These are phyloP conservation scores for Conus betulinus DNA, from an alignment of 1,140 invertebrate genomes.

Conservation along the genomic window DNA sequence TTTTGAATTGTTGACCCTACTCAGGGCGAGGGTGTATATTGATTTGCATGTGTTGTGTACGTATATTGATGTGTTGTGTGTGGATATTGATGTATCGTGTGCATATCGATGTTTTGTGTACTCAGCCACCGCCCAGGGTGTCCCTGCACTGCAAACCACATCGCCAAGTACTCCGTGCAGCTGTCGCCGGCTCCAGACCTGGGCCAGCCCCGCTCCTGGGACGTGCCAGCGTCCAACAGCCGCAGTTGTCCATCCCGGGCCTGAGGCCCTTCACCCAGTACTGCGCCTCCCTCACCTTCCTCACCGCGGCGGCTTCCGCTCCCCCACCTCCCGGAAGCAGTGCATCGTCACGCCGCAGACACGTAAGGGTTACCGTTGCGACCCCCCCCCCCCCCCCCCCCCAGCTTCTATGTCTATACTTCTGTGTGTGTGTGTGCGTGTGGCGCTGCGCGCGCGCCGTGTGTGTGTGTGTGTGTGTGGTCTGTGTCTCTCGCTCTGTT, in stretches of 20 bases:
- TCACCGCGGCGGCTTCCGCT: constrained; percentile 48
- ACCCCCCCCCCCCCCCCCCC: too few relatives aligned
- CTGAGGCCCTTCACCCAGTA: constrained; percentile 57
- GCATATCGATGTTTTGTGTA: background rate
- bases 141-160: constrained; percentile 59
- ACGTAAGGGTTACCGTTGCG: constrained; percentile 47
- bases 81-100: too few relatives aligned
- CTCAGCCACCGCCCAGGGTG: constrained; percentile 45
- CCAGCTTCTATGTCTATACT: too few relatives aligned
- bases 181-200: constrained; percentile 23
- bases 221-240: constrained; percentile 40
- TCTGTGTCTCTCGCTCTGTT: too few relatives aligned
- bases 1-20: too few relatives aligned
- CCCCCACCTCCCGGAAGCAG: constrained; percentile 50
- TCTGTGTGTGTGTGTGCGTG: too few relatives aligned
- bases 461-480: too few relatives aligned
- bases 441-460: too few relatives aligned
- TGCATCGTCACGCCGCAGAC: constrained; percentile 59
- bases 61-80: too few relatives aligned
- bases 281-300: constrained; percentile 56
- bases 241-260: constrained; percentile 49
- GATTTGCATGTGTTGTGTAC: too few relatives aligned
- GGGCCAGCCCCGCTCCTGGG: constrained; percentile 37
- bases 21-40: too few relatives aligned
- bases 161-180: constrained; percentile 46